Evolutionary conservation across 2,113 vertebrate species (phyloP).

Genomic region (Malurus melanocephalus): DNA sequence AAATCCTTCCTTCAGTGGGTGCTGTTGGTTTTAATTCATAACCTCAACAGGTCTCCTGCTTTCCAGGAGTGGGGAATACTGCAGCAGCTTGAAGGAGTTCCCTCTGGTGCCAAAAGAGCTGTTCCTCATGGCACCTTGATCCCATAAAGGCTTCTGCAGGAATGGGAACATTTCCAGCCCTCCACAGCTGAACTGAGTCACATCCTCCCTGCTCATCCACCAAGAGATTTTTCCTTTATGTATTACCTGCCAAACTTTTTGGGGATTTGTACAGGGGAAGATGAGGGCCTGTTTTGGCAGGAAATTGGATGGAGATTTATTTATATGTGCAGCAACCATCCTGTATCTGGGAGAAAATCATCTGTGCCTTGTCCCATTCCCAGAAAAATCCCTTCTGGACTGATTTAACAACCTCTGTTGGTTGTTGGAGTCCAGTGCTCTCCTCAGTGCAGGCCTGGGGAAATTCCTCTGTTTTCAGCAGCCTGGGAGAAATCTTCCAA

Average conservation of each 20-base stretch:
- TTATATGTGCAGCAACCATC: not conserved
- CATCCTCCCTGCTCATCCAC: not conserved
- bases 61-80: not conserved
- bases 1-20: not conserved
- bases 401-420: not conserved
- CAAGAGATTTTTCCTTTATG: not conserved
- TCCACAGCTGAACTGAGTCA: not conserved
- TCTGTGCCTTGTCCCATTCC: not conserved
- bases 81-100: not conserved
- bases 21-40: not conserved
- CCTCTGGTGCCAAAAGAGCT: not conserved
- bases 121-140: not conserved
- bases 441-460: not conserved
- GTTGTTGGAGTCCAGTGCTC: not conserved
- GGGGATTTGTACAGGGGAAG: not conserved
- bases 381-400: not conserved
- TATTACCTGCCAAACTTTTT: not conserved
- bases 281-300: not conserved
- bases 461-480: not conserved
- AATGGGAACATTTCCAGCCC: not conserved
- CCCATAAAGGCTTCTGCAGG: not conserved
- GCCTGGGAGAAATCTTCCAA: not conserved
- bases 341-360: not conserved
- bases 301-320: not conserved
- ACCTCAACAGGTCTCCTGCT: not conserved